A percentile compares a stretch with the other conserved stretches of the same genome.
These are phyloP conservation scores for Typhlichthys eigenmanni DNA, from an alignment of 2,797 vertebrate species.

Conservation along the genomic window DNA sequence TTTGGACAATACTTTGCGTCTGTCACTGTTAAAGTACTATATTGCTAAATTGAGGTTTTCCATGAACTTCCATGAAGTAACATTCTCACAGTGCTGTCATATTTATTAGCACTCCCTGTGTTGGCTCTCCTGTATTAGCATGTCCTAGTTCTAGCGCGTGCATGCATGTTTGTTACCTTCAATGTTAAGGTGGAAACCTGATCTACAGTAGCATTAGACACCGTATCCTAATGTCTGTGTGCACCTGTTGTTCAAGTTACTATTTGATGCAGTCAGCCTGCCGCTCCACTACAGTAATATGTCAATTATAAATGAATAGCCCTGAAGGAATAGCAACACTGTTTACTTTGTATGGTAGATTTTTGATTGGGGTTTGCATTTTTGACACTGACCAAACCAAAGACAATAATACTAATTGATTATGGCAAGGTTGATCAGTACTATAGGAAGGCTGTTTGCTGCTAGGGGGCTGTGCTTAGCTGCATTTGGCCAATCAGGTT, in stretches of 20 bases:
- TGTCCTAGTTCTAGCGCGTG: neutral
- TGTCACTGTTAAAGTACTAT: neutral
- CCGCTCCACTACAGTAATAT: neutral
- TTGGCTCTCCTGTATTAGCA: neutral
- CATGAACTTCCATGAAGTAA: neutral
- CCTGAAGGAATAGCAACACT: no score
- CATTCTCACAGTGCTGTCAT: neutral
- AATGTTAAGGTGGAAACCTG: conserved; percentile 2
- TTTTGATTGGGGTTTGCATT: no score
- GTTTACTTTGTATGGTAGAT: no score
- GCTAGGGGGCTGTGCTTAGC: conserved; percentile 16
- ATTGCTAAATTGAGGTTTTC: neutral
- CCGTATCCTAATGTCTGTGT: neutral
- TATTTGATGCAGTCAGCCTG: neutral
- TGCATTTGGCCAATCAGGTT: conserved; percentile 24
- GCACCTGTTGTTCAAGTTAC: conserved; percentile 7
- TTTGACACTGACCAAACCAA: no score
- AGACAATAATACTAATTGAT: neutral
- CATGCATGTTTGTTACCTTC: conserved; percentile 1
- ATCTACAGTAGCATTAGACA: neutral
- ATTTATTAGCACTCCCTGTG: neutral
- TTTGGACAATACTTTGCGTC: neutral
- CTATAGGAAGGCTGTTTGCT: conserved; percentile 13
- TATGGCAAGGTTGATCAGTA: neutral
- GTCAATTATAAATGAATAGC: no score